Evolutionary conservation across 2,797 vertebrate genomes (phyloP).

Genomic region (Lacerta agilis): DNA sequence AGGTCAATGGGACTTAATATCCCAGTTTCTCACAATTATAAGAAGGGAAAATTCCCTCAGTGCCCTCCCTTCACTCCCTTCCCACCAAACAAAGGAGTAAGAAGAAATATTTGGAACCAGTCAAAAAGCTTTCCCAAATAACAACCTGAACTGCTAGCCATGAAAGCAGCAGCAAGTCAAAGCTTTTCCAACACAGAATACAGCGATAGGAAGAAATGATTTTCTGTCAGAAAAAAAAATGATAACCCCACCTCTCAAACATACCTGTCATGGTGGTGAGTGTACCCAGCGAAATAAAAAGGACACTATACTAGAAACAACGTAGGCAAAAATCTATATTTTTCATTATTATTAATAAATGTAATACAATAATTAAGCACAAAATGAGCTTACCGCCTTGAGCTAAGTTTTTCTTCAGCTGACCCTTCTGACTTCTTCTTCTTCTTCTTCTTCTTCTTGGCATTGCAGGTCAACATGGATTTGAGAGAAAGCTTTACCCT

Average conservation of each 20-base stretch:
- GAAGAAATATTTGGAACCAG: neutral
- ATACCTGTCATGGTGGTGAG: neutral
- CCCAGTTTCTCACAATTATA: too few species aligned
- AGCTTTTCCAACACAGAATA: neutral
- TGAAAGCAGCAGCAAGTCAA: neutral
- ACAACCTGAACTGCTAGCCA: neutral
- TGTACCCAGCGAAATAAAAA: neutral
- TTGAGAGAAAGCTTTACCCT: neutral
- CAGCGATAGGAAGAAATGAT: neutral
- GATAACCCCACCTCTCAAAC: neutral
- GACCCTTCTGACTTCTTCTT: neutral
- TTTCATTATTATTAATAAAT: neutral
- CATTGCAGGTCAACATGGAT: neutral
- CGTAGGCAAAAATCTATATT: neutral
- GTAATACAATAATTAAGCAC: neutral
- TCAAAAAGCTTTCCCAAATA: neutral
- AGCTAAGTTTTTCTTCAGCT: neutral
- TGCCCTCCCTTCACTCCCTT: neutral
- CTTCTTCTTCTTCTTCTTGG: neutral
- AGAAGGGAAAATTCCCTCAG: too few species aligned
- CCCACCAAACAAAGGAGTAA: neutral
- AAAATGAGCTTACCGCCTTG: neutral
- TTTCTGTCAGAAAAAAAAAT: neutral
- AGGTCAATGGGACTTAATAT: too few species aligned
- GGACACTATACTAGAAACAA: neutral